Evolutionary conservation across 2,888 invertebrate species (phyloP).

Genomic region (Sisyra nigra): DNA sequence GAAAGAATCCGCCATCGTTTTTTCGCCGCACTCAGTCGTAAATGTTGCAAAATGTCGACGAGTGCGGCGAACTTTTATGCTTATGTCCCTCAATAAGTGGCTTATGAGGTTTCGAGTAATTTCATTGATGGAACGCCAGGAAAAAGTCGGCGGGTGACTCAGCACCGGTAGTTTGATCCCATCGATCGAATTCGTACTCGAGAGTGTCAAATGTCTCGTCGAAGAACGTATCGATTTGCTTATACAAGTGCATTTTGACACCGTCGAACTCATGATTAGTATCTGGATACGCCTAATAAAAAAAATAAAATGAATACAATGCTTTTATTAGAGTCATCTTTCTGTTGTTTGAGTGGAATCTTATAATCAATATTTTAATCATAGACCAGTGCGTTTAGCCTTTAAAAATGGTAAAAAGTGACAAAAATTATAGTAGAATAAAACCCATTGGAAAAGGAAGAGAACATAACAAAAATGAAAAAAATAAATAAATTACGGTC

Average conservation of each 20-base stretch:
- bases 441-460: too few relatives aligned
- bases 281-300: conserved; percentile 67
- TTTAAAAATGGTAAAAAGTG: too few relatives aligned
- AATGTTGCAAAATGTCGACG: too few relatives aligned
- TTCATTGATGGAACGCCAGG: conserved; percentile 1
- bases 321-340: background rate
- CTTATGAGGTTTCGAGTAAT: background rate
- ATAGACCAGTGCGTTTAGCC: background rate
- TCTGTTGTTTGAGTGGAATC: background rate
- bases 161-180: conserved; percentile 3
- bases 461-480: too few relatives aligned
- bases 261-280: conserved; percentile 62
- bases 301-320: conserved; percentile 7
- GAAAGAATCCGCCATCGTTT: too few relatives aligned
- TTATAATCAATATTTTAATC: background rate
- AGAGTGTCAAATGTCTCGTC: conserved; percentile 66
- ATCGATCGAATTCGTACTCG: conserved; percentile 21
- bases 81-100: too few relatives aligned
- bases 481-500: too few relatives aligned
- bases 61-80: too few relatives aligned
- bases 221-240: conserved; percentile 73
- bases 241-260: conserved; percentile 62
- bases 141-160: conserved; percentile 4
- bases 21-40: too few relatives aligned
- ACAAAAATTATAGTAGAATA: too few relatives aligned